Base-by-base conservation (phyloP, 2,888 invertebrate genomes). In the Pristionchus japonicus region DNA sequence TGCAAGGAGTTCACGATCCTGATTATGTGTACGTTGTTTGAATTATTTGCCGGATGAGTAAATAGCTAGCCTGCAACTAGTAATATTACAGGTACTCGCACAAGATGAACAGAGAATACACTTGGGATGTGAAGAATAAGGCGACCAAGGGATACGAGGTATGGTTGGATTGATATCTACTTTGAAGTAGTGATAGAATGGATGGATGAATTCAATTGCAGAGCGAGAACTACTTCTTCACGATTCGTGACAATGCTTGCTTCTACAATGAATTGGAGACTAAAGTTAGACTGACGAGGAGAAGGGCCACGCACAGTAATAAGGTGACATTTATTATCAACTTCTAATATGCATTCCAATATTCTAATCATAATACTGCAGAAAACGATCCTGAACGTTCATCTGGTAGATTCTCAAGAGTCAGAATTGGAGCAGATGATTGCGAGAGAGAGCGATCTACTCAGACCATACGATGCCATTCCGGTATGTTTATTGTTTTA, bases 111-210 rank as follows among this genome's bases (percentile, higher is more conserved):
- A 96, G 99, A 90, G 99, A 99, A 95, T 99, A 99, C 95, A 98
- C 98, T 95, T 99, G 99, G 99, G 98, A 98, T 94, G 98, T 99
- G 34, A 98, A 99, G 95, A 98, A 98, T 92, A 95, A 95, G 90
- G 92, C 95, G 9, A 95, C 95, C 23, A 94, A 95, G 89, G 95
- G 95, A 34, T 95, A 95, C 90, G 95, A 95, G 89, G 67, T 86
- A 86, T 43, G 67, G 20, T 37, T 0, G 17, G 23, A 4, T 74
- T 1, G 1, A 20, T n/a, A 74, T n/a, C 0, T 34, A 74, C 37
- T n/a, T 27, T 37, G 27, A 2, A 40, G 6, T 4, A 17, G 1
- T 7, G 2, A 1, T 17, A 37, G 34, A 74, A 37, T 74, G 11
- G 6, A 15, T 13, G 17, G 0, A 47, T 15, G 37, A 3, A 47